Evolutionary conservation across 2,888 invertebrate species (phyloP).

Genomic region (Steromphala cineraria): DNA sequence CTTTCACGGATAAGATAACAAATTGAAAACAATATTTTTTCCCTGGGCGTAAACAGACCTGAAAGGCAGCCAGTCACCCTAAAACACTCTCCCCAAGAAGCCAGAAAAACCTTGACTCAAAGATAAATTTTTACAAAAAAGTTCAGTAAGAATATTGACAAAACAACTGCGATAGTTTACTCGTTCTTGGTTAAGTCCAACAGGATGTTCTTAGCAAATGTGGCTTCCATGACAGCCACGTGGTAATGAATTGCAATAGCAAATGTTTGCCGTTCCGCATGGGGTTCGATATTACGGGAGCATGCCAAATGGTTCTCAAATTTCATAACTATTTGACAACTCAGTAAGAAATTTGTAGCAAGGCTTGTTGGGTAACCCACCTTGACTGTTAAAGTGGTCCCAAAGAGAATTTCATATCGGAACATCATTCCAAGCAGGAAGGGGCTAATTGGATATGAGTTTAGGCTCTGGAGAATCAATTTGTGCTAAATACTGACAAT

Average conservation of each 20-base stretch:
- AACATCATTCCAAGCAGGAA: not conserved
- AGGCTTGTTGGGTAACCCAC: not conserved
- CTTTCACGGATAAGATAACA: not conserved
- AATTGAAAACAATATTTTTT: not conserved
- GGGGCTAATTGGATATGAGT: not conserved
- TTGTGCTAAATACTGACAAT: not conserved
- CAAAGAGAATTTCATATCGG: constrained; percentile 15
- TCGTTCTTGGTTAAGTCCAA: not conserved
- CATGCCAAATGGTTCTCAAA: constrained; percentile 21
- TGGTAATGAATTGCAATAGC: constrained; percentile 6
- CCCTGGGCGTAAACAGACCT: not conserved
- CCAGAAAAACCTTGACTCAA: not conserved
- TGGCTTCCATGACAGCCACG: not conserved
- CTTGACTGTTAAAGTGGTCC: not conserved
- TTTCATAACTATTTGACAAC: constrained; percentile 15
- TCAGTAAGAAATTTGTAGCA: not conserved
- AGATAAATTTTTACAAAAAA: not conserved
- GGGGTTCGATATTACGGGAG: not conserved
- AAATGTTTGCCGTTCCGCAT: constrained; percentile 17
- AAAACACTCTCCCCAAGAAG: not conserved
- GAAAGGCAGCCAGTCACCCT: not conserved
- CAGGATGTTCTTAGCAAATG: not conserved
- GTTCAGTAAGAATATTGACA: not conserved
- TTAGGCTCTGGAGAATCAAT: not conserved
- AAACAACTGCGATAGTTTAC: constrained; percentile 1